Conservation (phyloP, 1,140 invertebrate species). For the Musca vetustissima region DNA sequence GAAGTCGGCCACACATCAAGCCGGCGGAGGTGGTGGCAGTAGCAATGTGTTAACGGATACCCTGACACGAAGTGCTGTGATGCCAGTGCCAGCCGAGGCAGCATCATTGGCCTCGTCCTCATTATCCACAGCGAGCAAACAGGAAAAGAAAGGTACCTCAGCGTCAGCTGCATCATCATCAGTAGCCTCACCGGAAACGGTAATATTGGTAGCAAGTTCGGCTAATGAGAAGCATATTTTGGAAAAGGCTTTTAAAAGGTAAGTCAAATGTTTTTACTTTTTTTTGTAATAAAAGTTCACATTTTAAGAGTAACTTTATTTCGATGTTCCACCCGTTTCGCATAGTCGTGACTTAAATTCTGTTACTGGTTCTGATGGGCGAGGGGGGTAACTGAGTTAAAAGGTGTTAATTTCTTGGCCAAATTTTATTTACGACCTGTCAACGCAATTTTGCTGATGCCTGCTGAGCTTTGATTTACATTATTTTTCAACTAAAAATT, state of each 20-base stretch:
- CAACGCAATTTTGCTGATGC: too few relatives aligned
- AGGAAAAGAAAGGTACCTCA: conserved; percentile 15
- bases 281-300: too few relatives aligned
- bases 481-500: too few relatives aligned
- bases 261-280: conserved; percentile 37
- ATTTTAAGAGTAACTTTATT: too few relatives aligned
- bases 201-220: conserved; percentile 54
- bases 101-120: not conserved
- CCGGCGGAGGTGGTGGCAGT: conserved; percentile 34
- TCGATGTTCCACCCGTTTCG: too few relatives aligned
- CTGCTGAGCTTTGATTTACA: too few relatives aligned
- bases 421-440: too few relatives aligned
- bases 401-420: not conserved
- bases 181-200: conserved; percentile 42
- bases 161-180: not conserved
- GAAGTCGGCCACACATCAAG: conserved; percentile 3
- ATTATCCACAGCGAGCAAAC: conserved; percentile 4
- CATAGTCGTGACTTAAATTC: too few relatives aligned
- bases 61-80: too few relatives aligned
- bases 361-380: conserved; percentile 14
- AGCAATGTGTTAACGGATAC: conserved; percentile 22
- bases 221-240: conserved; percentile 55
- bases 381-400: not conserved
- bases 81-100: conserved; percentile 4
- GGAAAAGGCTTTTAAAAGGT: conserved; percentile 54